Base-by-base conservation (phyloP, 2,888 invertebrate species). In the Eupsilia transversa region DNA sequence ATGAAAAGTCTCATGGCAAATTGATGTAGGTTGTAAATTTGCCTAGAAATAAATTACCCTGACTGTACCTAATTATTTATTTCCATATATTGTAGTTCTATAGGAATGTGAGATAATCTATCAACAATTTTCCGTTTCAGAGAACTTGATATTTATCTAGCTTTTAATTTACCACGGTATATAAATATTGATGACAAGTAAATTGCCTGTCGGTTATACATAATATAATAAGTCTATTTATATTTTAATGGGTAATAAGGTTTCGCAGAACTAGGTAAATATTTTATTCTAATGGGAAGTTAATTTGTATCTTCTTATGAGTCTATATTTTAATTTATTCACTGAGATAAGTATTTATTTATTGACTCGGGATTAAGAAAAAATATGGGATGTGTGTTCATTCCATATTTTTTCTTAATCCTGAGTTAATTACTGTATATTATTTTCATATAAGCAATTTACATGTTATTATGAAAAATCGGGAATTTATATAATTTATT, bases 121-220 rank as follows among this genome's bases (percentile, higher is more conserved):
- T 57, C 33, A 35, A 57, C 14, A 23, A 69, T 74, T 67, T 43
- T 66, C 54, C 17, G 30, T 72, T 68, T 64, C 46, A 59, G 43
- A 71, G 52, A 72, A 72, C 59, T 60, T 10, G 17, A 60, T 57
- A 63, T 64, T 57, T 74, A 70, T 56, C 57, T 74, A 56, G 9
- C 2, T 71, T 68, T 72, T 67, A 63, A 74, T 74, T 71, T 66
- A 43, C 14, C 23, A 71, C 63, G 43, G 46, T 64, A 38, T 17
- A 71, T 71, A 71, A 57, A 79, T 84, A 79, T 71, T 73, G 68
- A 72, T 75, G 83, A 72, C 66, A 85, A 60, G 60, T 72, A 72
- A 84, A 85, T 85, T 72, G 10, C 57, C 46, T 30, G 41, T 66
- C 20, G 17, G 41, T 56, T 66, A 54, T n/a, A n/a, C n/a, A n/a